Conservation (phyloP, 2,888 invertebrate species). For the Smittia aterrima region DNA sequence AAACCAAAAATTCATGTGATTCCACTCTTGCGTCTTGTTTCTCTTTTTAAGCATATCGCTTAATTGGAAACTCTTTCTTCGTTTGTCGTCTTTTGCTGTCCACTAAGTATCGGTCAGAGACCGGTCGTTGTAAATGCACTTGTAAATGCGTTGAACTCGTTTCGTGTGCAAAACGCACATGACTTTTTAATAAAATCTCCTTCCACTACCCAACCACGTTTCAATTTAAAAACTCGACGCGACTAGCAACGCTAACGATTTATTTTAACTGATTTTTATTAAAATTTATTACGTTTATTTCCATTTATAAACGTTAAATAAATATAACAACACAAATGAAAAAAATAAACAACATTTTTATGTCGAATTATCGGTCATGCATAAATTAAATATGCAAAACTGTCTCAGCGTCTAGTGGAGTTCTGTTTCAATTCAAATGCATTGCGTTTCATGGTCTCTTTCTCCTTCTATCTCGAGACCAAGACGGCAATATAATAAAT, state of each 20-base stretch:
- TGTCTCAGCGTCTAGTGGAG: constrained; percentile 23
- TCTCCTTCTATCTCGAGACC: not conserved
- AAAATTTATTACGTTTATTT: constrained; percentile 34
- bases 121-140: not conserved
- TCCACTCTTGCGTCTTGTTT: too few relatives aligned
- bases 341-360: constrained; percentile 33
- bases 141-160: constrained; percentile 27
- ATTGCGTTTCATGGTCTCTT: not conserved
- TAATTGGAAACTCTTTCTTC: not conserved
- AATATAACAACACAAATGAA: not conserved
- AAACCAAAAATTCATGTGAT: too few relatives aligned
- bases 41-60: not conserved
- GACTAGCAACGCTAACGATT: constrained; percentile 1
- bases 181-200: not conserved
- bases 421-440: constrained; percentile 5
- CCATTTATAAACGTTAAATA: constrained; percentile 18
- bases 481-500: not conserved
- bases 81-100: too few relatives aligned
- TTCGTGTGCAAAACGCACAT: constrained; percentile 10
- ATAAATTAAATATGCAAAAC: constrained; percentile 35
- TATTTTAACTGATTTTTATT: constrained; percentile 18
- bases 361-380: constrained; percentile 13
- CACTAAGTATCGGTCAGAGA: too few relatives aligned
- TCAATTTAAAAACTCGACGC: not conserved
- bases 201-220: not conserved